Percentiles rank a stretch among this genome's conserved stretches.
Evolutionary conservation across 2,888 invertebrate species (phyloP).

Genomic region (Allolobophora icterica): DNA sequence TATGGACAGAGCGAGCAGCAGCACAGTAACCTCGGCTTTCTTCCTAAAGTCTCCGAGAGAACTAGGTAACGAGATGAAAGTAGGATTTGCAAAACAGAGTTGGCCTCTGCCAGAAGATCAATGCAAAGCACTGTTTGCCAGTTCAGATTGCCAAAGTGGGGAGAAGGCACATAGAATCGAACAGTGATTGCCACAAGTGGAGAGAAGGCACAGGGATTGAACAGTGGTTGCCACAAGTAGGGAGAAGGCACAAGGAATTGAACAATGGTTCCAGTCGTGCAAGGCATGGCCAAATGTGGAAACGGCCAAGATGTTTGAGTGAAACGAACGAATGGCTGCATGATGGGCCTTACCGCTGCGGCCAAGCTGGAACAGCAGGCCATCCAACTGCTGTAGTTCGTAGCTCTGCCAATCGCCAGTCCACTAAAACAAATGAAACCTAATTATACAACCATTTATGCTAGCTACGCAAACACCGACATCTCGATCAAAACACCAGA

Average conservation of each 20-base stretch:
- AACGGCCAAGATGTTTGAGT: background rate
- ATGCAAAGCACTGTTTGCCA: background rate
- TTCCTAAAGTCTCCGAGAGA: too few species aligned
- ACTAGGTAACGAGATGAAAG: too few species aligned
- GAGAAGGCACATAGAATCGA: too few species aligned
- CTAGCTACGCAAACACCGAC: too few species aligned
- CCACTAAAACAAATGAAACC: background rate
- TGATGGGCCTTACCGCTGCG: background rate
- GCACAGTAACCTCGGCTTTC: too few species aligned
- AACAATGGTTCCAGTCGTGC: background rate
- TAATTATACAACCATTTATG: background rate
- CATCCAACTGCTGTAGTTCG: slow-evolving; percentile 17
- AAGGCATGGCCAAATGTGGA: background rate
- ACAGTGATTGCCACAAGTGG: too few species aligned
- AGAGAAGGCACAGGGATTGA: too few species aligned
- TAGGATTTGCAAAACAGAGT: background rate
- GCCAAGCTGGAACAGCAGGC: background rate
- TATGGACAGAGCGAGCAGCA: too few species aligned
- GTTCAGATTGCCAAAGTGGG: background rate
- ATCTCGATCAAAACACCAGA: too few species aligned
- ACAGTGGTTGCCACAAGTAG: background rate
- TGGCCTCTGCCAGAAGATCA: background rate
- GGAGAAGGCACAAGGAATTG: background rate
- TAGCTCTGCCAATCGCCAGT: slow-evolving; percentile 2
- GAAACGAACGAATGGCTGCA: background rate